Evolutionary conservation across 2,888 invertebrate species (phyloP), one percentile per base, ranked within the genome.

Genomic region (Oligia strigilis): DNA sequence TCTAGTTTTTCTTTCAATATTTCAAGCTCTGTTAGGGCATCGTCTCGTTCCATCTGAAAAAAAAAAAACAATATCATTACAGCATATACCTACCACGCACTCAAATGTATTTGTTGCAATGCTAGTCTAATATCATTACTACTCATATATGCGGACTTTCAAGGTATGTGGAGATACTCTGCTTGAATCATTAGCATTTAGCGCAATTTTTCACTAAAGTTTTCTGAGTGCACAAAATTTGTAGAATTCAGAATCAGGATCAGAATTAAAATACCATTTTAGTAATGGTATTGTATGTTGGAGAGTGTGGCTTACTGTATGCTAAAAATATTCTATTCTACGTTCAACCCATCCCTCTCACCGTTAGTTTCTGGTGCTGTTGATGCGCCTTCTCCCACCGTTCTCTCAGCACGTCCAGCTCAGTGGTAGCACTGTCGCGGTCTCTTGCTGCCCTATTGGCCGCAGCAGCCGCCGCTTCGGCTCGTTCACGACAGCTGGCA

Each of bases 1-100:
- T 99, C 99, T 81, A 99, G 96, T 96, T 99, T 99, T 82, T 99
- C 99, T 94, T 99, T 99, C 82, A 99, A 95, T 89, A 99, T 98
- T 91, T 98, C 98, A 71, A 99, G 97, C 95, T 99, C 99, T 67
- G 98, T 98, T 77, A 98, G 94, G 29, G 99, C 98, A 92, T 99
- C 99, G 91, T 99, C 99, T 89, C 98, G 97, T 94, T 99, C 99
- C 96, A 98, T 98, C 98, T 98, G 96, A 81, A 87, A 89, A 78
- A 88, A 60, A 60, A n/a, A 80, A 73, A 84, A 29, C 0, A 3
- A 40, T 43, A 29, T n/a, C 1, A 36, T 52, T 43, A 55, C 1
- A 43, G 5, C 9, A 8, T 17, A 29, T 4, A 52, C 43, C 29
- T 4, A 52, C 29, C 1, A 64, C 4, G 17, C n/a, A 13, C 14